Base-by-base conservation (phyloP, 2,797 vertebrate genomes). In the Chloroceryle inda region DNA sequence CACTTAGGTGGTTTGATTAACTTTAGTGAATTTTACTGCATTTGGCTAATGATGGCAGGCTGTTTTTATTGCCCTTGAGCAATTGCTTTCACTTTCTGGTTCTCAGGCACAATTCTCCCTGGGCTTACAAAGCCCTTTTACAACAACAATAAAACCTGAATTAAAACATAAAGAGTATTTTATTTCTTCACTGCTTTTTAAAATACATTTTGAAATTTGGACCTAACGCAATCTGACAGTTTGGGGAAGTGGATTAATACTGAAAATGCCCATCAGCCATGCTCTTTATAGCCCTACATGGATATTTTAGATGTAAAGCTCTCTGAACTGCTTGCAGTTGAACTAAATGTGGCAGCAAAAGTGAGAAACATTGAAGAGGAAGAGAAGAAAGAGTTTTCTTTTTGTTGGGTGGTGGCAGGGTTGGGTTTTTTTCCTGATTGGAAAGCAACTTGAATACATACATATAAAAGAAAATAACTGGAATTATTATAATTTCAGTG, bases 1-100 rank as follows among this genome's bases (percentile, higher is more conserved):
- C 93, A 88, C 91, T 94, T 86, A 86, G 76, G 88, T 96, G 83
- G 76, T 77, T 95, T 95, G 94, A 95, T 96, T 95, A 95, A 96
- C 91, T 95, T 95, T 85, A 86, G 85, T 87, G 92, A 82, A 74
- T 95, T 96, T 96, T 96, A 96, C 92, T 94, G 95, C 92, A 67
- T 88, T 94, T 96, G 92, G 83, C 90, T 94, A 96, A 94, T 75
- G 89, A 94, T 26, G 71, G 92, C 89, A 89, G 91, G 85, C 93
- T 95, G 85, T 2, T 95, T 97, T 97, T 96, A 96, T 31, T 61
- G 93, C 83, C 83, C 90, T 94, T 81, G 88, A 89, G 77, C 94
- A 92, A 94, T 78, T 92, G 90, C 94, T 97, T 97, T 97, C 90
- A 94, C 95, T 97, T 97, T 94, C 93, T 94, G 91, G 92, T 86